A percentile compares a stretch with the other conserved stretches of the same genome.
These are phyloP conservation scores for Mesoligia furuncula DNA, from an alignment of 2,888 invertebrate genomes.

Conservation along the genomic window DNA sequence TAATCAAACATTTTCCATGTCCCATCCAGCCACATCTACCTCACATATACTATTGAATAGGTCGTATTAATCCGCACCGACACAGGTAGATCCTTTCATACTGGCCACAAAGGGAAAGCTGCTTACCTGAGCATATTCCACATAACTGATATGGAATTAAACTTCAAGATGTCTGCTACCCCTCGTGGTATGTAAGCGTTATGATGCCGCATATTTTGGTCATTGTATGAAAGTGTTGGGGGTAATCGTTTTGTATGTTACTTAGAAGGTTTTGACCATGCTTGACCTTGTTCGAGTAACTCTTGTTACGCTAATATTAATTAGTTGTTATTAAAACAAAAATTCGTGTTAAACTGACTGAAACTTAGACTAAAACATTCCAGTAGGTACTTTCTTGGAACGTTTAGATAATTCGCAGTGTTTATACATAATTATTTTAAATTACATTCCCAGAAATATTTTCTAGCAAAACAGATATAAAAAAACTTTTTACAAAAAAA, in stretches of 20 bases:
- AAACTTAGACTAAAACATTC: not conserved
- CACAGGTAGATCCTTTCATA: conserved; percentile 68
- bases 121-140: conserved; percentile 63
- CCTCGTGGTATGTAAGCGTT: conserved; percentile 38
- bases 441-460: not conserved
- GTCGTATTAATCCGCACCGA: conserved; percentile 65
- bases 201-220: conserved; percentile 27
- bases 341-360: too few relatives aligned
- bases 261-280: conserved; percentile 16
- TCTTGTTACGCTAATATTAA: not conserved
- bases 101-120: conserved; percentile 66
- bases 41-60: conserved; percentile 59
- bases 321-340: not conserved
- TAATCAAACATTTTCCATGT: not conserved
- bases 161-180: conserved; percentile 53
- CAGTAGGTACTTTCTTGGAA: too few relatives aligned
- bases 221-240: conserved; percentile 17
- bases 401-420: not conserved
- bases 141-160: conserved; percentile 66
- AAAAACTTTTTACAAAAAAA: too few relatives aligned
- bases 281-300: not conserved
- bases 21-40: conserved; percentile 47
- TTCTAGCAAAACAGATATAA: not conserved
- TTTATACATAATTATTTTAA: not conserved
- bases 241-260: not conserved